Evolutionary conservation across 2,888 invertebrate genomes (phyloP).

Genomic region (Lapara coniferarum): DNA sequence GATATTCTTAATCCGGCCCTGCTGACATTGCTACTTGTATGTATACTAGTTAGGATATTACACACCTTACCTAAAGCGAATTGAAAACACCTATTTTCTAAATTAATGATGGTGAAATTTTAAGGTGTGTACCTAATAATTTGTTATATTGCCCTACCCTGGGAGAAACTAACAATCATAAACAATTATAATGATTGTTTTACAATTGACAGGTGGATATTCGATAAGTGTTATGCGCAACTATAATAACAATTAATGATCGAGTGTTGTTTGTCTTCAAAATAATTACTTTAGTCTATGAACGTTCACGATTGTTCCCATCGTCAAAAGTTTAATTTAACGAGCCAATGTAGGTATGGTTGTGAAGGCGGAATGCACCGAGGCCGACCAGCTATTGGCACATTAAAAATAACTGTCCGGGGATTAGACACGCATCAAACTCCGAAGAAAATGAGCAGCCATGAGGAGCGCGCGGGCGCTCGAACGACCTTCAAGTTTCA

Average conservation of each 20-base stretch:
- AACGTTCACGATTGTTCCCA: conserved; percentile 16
- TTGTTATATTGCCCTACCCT: neutral
- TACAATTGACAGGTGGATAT: neutral
- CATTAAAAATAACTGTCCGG: conserved; percentile 27
- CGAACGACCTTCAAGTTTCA: conserved; percentile 76
- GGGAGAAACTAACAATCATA: neutral
- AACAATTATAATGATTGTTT: neutral
- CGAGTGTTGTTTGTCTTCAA: neutral
- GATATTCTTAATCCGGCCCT: no score
- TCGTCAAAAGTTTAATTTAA: neutral
- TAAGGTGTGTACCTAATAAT: neutral
- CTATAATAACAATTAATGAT: conserved; percentile 1
- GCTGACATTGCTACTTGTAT: no score
- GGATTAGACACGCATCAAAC: conserved; percentile 38
- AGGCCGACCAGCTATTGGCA: conserved; percentile 34
- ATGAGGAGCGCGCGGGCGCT: conserved; percentile 43
- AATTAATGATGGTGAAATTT: no score
- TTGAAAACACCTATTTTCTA: no score
- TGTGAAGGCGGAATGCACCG: conserved; percentile 27
- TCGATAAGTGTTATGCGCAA: neutral
- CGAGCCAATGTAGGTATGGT: conserved; percentile 11
- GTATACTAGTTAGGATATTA: no score
- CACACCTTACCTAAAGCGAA: no score
- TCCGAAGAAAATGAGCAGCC: conserved; percentile 56
- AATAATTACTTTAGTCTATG: conserved; percentile 9